Conservation (phyloP, 2,888 invertebrate genomes). For the Dasysyrphus albostriatus region DNA sequence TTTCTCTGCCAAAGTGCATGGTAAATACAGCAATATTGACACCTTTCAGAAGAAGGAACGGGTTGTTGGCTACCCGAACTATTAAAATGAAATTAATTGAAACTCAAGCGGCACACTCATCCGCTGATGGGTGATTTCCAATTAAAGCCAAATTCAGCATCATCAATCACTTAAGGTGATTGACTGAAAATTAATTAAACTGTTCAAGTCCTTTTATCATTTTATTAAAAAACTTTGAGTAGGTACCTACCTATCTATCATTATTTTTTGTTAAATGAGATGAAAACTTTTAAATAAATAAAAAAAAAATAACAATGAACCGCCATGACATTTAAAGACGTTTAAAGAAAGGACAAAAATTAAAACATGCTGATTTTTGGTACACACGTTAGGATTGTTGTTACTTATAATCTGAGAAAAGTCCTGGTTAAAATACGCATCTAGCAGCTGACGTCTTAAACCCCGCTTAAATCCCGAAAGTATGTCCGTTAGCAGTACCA, state of each 20-base stretch:
- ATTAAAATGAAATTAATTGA: constrained; percentile 48
- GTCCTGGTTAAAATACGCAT: too few species aligned
- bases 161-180: constrained; percentile 56
- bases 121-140: constrained; percentile 34
- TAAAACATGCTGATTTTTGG: too few species aligned
- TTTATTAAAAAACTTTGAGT: neutral
- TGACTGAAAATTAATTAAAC: constrained; percentile 58
- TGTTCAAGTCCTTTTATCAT: constrained; percentile 28
- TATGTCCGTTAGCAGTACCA: too few species aligned
- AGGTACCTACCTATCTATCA: neutral
- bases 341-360: too few species aligned
- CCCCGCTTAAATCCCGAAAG: too few species aligned
- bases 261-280: neutral
- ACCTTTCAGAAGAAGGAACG: neutral
- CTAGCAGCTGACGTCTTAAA: too few species aligned
- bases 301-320: neutral
- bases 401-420: too few species aligned
- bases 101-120: constrained; percentile 29
- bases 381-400: too few species aligned
- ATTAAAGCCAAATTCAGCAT: constrained; percentile 30
- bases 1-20: neutral
- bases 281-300: neutral
- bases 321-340: too few species aligned
- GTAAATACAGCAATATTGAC: constrained; percentile 35
- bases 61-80: neutral